Base-by-base conservation (phyloP, 2,797 vertebrate species). In the Acrossocheilus fasciatus region DNA sequence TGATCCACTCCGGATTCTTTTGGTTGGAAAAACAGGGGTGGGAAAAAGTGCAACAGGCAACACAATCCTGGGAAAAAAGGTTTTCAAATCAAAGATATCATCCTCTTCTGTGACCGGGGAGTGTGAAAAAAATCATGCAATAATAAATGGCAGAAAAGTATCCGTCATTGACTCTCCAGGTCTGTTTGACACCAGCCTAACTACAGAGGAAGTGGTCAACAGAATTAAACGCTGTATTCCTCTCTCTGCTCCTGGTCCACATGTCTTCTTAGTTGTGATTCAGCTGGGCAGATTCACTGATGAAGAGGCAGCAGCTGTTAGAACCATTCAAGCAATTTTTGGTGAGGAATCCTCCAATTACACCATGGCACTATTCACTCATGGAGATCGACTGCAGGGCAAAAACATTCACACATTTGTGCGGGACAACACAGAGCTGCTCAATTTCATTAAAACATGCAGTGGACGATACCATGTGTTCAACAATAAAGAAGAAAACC, bases 1-100 rank as follows among this genome's bases (percentile, higher is more conserved):
- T 0, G 78, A 81, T 2, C 78, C 78, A 0, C 87, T 83, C 26
- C 75, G 84, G 15, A 86, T 86, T n/a, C n/a, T 86, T 12, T 14
- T 88, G 8, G 69, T 84, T 26, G 81, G 81, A 80, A 86, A 86
- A 66, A 86, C 81, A 0, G 87, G 87, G 0, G 84, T 88, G 39
- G 87, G 87, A 2, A 88, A 88, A 45, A 88, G 82, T 54, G 79
- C 84, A 78, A 77, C 85, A 54, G 85, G 81, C 50, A 88, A 89
- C 78, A 77, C 75, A 1, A 85, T 86, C 47, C 68, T 88, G 12
- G 36, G 59, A 69, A 4, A 57, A 76, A 59, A 81, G 0, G 39
- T 11, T 43, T 88, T 88, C 5, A 6, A 41, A 34, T 88, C 88
- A 0, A 70, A 89, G 5, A n/a, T 66, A 41, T 82, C 85, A 0